A percentile compares a stretch with the other conserved stretches of the same genome.
Conservation (phyloP, 2,888 invertebrate genomes). For the Octodonta nipae region DNA sequence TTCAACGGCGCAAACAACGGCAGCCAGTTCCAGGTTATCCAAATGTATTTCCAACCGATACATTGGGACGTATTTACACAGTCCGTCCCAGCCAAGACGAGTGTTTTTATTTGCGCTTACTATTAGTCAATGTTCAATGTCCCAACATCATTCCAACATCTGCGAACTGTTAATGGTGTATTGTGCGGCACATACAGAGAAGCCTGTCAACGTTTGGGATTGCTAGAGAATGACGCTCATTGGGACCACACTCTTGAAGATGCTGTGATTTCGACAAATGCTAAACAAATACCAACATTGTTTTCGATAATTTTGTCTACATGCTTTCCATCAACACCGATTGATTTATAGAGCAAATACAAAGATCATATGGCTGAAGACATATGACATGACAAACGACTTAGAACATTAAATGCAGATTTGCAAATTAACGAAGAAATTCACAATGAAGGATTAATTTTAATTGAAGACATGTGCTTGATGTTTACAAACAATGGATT, state of each 20-base stretch:
- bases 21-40: slow-evolving; percentile 2
- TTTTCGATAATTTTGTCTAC: slow-evolving; percentile 19
- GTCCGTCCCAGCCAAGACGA: slow-evolving; percentile 14
- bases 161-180: slow-evolving; percentile 28
- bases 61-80: background rate
- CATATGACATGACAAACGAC: slow-evolving; percentile 7
- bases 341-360: slow-evolving; percentile 18
- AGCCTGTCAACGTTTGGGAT: background rate
- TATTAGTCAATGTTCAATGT: slow-evolving; percentile 21
- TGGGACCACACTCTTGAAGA: too few species aligned
- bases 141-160: slow-evolving; percentile 19
- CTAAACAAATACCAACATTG: slow-evolving; percentile 16
- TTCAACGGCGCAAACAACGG: background rate
- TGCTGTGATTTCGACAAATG: too few species aligned
- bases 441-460: background rate
- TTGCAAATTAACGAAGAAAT: background rate
- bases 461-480: background rate
- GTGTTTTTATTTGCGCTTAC: slow-evolving; percentile 23
- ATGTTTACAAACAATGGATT: background rate
- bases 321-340: slow-evolving; percentile 17
- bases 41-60: slow-evolving; percentile 14
- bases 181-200: slow-evolving; percentile 6
- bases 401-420: too few species aligned
- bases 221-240: background rate
- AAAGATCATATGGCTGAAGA: slow-evolving; percentile 19